Evolutionary conservation across 2,797 vertebrate species (phyloP).

Genomic region (Neosilurus mollespiculum): DNA sequence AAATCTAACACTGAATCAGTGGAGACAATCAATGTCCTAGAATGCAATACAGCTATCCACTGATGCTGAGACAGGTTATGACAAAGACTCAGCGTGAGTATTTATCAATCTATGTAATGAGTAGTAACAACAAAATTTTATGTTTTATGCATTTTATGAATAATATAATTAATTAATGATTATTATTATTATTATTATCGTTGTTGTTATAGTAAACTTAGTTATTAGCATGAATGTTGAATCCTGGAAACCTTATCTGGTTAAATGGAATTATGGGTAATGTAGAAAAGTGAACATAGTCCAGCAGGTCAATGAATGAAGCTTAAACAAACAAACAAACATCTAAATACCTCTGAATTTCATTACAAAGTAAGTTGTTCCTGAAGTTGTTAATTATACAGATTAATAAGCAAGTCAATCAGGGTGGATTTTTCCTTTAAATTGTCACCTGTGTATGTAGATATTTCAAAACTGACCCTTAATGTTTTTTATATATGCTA

Average conservation of each 20-base stretch:
- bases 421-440: not conserved
- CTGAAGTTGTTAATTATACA: not conserved
- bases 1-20: not conserved
- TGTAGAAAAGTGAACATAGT: not conserved
- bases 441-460: not conserved
- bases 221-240: not conserved
- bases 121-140: too few relatives aligned
- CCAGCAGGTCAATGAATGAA: not conserved
- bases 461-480: not conserved
- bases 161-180: too few relatives aligned
- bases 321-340: not conserved
- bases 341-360: not conserved
- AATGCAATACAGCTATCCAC: not conserved
- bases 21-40: not conserved
- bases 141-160: too few relatives aligned
- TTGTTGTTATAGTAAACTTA: not conserved
- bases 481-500: not conserved
- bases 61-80: not conserved
- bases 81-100: not conserved
- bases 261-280: not conserved
- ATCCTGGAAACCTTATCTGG: not conserved
- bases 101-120: not conserved
- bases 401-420: not conserved
- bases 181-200: too few relatives aligned
- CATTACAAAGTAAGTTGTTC: not conserved